Conservation (phyloP, 2,113 vertebrate genomes). For the Paradoxurus hermaphroditus region DNA sequence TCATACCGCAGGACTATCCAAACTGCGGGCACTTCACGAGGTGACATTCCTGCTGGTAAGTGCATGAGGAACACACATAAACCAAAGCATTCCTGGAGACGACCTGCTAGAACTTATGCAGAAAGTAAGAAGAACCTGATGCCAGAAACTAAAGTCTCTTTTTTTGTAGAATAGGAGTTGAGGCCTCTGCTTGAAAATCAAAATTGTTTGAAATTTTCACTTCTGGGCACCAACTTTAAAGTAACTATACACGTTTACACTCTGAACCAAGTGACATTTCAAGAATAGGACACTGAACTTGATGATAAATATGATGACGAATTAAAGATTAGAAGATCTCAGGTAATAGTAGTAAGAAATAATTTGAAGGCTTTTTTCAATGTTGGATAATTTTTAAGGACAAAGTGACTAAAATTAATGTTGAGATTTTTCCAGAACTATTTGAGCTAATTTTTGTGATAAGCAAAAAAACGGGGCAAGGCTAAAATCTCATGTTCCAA, state of each 20-base stretch:
- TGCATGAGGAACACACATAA: neutral
- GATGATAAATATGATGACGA: neutral
- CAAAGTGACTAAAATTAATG: slow-evolving; percentile 37
- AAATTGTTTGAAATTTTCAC: neutral
- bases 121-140: neutral
- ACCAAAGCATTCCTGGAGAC: neutral
- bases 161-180: neutral
- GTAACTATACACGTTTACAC: neutral
- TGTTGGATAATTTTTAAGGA: slow-evolving; percentile 26
- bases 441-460: slow-evolving; percentile 60
- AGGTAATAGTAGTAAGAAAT: neutral
- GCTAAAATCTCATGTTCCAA: slow-evolving; percentile 71
- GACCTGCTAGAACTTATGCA: neutral
- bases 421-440: slow-evolving; percentile 61
- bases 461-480: slow-evolving; percentile 48
- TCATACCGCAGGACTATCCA: neutral
- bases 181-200: neutral
- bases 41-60: neutral
- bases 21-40: neutral
- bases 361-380: neutral
- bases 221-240: slow-evolving; percentile 21
- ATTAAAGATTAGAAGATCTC: neutral
- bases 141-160: neutral
- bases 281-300: neutral
- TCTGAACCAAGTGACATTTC: neutral